These are phyloP conservation scores for Schizotus pectinicornis DNA, from an alignment of 2,888 invertebrate genomes.

Conservation along the genomic window DNA sequence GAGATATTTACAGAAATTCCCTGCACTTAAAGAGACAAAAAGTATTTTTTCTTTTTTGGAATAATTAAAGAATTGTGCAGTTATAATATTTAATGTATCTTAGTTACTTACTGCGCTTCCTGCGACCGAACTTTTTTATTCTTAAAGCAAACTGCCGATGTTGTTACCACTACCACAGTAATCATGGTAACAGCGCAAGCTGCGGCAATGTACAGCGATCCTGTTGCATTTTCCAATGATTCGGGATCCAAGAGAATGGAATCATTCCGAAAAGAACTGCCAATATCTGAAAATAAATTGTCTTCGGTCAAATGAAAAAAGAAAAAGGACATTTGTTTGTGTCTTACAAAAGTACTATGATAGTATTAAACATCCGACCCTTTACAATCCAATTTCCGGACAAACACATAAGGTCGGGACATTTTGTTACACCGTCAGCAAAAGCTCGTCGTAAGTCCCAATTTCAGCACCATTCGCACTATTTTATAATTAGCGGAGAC, in stretches of 20 bases:
- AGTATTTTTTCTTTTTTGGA: too few relatives aligned
- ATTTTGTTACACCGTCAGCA: too few relatives aligned
- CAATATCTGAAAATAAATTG: constrained; percentile 43
- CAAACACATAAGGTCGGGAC: too few relatives aligned
- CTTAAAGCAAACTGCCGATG: constrained; percentile 70
- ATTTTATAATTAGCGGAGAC: too few relatives aligned
- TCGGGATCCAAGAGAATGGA: constrained; percentile 75
- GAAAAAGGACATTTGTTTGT: background rate
- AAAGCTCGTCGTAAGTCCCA: too few relatives aligned
- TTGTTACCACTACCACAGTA: constrained; percentile 70
- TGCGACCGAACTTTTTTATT: constrained; percentile 73
- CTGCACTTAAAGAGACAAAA: too few relatives aligned
- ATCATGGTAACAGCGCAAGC: constrained; percentile 80
- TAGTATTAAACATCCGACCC: too few relatives aligned
- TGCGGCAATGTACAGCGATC: constrained; percentile 79
- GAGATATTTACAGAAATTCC: too few relatives aligned
- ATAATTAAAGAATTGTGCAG: too few relatives aligned
- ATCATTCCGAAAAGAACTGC: constrained; percentile 69
- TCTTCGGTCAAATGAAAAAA: background rate
- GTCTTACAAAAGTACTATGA: background rate
- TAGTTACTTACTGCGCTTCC: constrained; percentile 70
- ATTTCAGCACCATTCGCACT: too few relatives aligned
- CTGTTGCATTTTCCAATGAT: constrained; percentile 67
- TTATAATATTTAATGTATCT: too few relatives aligned
- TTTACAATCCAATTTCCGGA: too few relatives aligned